Percentiles rank a stretch among this genome's conserved stretches.
Evolutionary conservation across 2,113 vertebrate species (phyloP).

Genomic region (Cercopithecus mona): DNA sequence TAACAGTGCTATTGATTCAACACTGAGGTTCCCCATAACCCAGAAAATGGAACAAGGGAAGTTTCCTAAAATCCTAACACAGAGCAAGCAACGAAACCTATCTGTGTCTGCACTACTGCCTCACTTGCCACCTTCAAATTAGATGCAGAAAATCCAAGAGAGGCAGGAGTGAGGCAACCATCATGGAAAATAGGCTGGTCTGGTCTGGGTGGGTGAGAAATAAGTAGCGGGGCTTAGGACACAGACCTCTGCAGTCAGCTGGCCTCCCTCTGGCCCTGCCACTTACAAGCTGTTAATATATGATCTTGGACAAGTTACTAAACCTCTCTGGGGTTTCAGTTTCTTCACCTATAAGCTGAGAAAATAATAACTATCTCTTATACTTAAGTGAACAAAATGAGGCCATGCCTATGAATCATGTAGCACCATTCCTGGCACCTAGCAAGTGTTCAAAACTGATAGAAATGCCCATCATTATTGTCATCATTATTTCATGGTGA

Average conservation of each 20-base stretch:
- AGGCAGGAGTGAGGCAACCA: neutral
- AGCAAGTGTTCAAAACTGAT: neutral
- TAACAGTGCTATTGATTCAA: neutral
- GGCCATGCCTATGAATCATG: neutral
- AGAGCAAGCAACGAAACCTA: neutral
- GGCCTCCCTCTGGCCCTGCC: neutral
- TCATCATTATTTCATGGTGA: neutral
- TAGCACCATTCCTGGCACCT: neutral
- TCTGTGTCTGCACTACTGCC: neutral
- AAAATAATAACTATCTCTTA: neutral
- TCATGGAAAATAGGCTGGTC: fast-evolving
- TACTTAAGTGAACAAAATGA: neutral
- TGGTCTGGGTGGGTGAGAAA: neutral
- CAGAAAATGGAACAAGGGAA: neutral
- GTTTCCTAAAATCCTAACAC: slow-evolving; percentile 4
- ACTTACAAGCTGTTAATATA: neutral
- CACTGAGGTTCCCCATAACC: neutral
- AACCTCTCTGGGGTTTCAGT: neutral
- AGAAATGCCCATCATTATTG: neutral
- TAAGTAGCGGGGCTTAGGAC: neutral
- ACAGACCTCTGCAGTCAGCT: neutral
- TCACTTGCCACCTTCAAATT: neutral
- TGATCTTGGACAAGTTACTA: neutral
- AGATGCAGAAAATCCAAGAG: neutral
- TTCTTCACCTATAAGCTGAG: neutral